Base-by-base conservation (phyloP, 1,140 invertebrate genomes). In the Acyrthosiphon pisum region DNA sequence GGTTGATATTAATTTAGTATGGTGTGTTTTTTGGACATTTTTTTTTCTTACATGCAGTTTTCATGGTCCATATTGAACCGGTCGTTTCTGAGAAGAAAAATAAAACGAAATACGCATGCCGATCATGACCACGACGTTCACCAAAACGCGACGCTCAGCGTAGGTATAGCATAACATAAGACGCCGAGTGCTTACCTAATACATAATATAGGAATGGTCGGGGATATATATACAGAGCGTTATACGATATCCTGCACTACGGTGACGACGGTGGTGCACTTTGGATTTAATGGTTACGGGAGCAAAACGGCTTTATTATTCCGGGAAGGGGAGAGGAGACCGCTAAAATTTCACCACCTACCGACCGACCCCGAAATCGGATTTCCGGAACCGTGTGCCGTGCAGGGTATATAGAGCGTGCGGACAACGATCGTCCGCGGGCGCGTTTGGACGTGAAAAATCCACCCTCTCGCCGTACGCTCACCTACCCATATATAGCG, bases 221-320 rank as follows among this genome's bases (percentile, higher is more conserved):
- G 20, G 8, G 20, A 44, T 18, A 46, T 20, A 30, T n/a, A 26
- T 84, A 44, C 37, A 44, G 22, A 22, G 23, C 83, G 90, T 92
- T 83, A 76, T 92, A 56, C 90, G 90, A 92, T 92, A 92, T 83
- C 68, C 26, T 9, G 41, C 84, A 18, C 90, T 44, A 26, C 20
- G 22, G 76, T 23, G n/a, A 23, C 50, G 11, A 11, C 87, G n/a
- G 3, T 23, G 23, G 37, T 68, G 89, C 91, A 93, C 46, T 93
- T 92, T 50, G 76, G 23, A 83, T 83, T 93, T 84, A 93, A 93
- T 86, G 81, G 91, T 48, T 56, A 41, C n/a, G 46, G 81, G 22
- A 44, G 46, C n/a, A 46, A 93, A 93, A 83, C 81, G 91, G 48
- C 48, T 84, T 93, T 93, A 93, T 93, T 93, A 93, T 93, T 84